A percentile compares a stretch with the other conserved stretches of the same genome.
Evolutionary conservation across 2,888 invertebrate genomes (phyloP).

Genomic region (Mesorhabditis sp.): DNA sequence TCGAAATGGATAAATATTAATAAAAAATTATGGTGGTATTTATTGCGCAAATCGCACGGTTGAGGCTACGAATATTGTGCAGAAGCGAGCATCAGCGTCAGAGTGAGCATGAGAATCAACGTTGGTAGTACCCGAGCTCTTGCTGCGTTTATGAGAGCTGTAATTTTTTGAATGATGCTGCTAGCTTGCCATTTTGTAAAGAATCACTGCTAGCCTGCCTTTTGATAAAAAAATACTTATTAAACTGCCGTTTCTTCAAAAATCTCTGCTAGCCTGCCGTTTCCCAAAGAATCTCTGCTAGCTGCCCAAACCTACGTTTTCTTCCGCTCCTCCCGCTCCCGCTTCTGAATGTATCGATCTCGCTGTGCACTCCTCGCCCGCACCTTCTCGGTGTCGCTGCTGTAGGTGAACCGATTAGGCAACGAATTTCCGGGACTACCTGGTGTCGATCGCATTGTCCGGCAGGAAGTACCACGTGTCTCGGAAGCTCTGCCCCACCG

Average conservation of each 20-base stretch:
- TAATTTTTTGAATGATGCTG: neutral
- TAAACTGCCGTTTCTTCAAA: too few species aligned
- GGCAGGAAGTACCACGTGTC: slow-evolving; percentile 54
- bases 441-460: slow-evolving; percentile 52
- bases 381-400: slow-evolving; percentile 29
- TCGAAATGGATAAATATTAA: too few species aligned
- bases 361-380: slow-evolving; percentile 44
- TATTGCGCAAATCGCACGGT: too few species aligned
- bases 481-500: slow-evolving; percentile 46
- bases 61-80: too few species aligned
- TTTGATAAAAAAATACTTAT: neutral
- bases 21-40: too few species aligned
- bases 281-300: neutral
- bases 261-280: neutral
- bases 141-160: slow-evolving; percentile 1
- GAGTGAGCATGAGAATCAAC: too few species aligned
- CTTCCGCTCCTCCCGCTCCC: slow-evolving; percentile 21
- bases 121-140: too few species aligned
- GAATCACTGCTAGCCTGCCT: neutral
- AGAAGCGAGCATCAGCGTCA: too few species aligned
- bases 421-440: slow-evolving; percentile 16
- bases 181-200: too few species aligned
- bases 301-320: slow-evolving; percentile 1
- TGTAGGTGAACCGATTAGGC: slow-evolving; percentile 13
- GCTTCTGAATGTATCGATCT: slow-evolving; percentile 37